Conservation (phyloP, 2,888 invertebrate genomes). For the Orchesellides sinensis region DNA sequence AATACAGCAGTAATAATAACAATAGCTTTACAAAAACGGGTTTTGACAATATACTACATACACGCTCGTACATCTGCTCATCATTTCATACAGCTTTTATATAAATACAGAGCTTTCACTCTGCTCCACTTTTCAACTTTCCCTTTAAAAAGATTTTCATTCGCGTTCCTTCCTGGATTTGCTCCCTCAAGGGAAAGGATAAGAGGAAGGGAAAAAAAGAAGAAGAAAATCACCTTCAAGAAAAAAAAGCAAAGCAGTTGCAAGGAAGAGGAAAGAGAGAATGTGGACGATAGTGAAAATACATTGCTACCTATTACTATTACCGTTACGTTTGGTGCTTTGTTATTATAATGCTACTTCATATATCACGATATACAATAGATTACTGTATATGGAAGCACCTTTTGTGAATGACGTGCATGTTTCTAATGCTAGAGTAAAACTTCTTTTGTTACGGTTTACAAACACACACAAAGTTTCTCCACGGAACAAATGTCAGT, state of each 20-base stretch:
- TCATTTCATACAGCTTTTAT: too few species aligned
- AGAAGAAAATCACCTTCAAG: conserved; percentile 41
- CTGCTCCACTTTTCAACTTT: conserved; percentile 9
- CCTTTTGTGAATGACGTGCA: not conserved
- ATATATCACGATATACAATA: not conserved
- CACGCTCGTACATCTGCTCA: not conserved
- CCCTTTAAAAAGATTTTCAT: conserved; percentile 42
- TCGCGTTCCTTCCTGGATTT: conserved; percentile 48
- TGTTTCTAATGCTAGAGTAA: not conserved
- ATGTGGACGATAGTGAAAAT: not conserved
- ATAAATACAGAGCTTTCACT: not conserved
- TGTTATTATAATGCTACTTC: not conserved
- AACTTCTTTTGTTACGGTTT: not conserved
- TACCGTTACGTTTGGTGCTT: conserved; percentile 7
- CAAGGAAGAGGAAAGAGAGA: not conserved
- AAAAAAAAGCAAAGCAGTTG: not conserved
- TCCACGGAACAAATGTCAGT: not conserved
- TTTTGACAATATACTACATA: not conserved
- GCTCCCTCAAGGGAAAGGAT: conserved; percentile 42
- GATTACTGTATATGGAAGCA: not conserved
- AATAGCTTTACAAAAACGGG: not conserved
- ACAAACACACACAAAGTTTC: not conserved
- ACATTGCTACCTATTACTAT: not conserved
- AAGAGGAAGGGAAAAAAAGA: conserved; percentile 36
- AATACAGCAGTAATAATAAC: not conserved